phyloP scores from a whole-genome alignment of 2,113 vertebrate genomes.

The Bubo scandiacus region DNA sequence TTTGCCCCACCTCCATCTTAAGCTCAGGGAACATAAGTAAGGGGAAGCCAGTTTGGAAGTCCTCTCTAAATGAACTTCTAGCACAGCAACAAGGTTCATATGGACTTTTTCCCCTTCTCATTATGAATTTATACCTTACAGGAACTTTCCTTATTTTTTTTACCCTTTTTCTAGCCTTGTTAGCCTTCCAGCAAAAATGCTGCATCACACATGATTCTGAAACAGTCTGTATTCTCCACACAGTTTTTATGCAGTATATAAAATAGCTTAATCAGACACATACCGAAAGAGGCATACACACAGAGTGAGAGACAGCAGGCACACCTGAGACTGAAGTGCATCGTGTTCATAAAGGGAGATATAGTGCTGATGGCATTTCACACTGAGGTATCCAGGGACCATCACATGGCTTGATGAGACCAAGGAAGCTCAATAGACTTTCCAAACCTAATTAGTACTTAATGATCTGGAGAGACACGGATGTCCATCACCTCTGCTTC shows the following conservation, averaged over 20 bases:
- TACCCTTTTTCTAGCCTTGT: background rate
- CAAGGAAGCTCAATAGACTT: slow-evolving; percentile 78
- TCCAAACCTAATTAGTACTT: slow-evolving; percentile 88
- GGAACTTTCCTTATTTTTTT: background rate
- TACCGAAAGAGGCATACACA: background rate
- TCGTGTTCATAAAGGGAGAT: slow-evolving; percentile 67
- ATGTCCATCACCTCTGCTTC: slow-evolving; percentile 73
- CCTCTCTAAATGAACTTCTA: background rate
- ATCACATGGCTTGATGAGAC: slow-evolving; percentile 74
- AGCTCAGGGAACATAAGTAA: background rate
- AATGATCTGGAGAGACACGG: slow-evolving; percentile 82
- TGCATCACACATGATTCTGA: background rate
- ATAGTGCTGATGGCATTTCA: slow-evolving; percentile 75
- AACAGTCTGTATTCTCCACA: background rate
- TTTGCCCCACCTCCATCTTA: background rate
- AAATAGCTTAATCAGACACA: slow-evolving; percentile 19
- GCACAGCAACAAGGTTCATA: background rate
- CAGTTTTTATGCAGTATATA: background rate
- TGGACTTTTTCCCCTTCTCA: background rate
- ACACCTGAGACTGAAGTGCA: slow-evolving; percentile 56
- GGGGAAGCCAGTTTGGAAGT: background rate
- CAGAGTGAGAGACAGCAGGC: slow-evolving; percentile 33
- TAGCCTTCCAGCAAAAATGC: background rate
- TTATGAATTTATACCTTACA: background rate
- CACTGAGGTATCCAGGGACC: slow-evolving; percentile 68